Evolutionary conservation across 2,888 invertebrate genomes (phyloP).

Genomic region (Celastrina argiolus): DNA sequence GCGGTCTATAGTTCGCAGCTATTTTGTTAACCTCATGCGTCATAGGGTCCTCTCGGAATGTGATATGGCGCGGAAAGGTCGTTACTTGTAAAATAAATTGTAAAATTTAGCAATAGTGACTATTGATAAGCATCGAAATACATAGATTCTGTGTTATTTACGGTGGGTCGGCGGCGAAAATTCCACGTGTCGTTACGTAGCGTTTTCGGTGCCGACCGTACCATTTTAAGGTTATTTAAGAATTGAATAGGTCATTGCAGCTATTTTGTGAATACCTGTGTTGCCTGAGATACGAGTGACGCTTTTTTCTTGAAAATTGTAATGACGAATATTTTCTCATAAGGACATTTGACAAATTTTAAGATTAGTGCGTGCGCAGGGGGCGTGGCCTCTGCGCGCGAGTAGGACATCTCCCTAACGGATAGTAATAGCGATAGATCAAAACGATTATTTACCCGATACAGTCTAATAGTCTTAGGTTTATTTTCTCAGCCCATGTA

Average conservation of each 20-base stretch:
- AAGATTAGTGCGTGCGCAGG: conserved; percentile 22
- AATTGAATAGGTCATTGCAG: conserved; percentile 22
- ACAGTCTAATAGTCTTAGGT: conserved; percentile 42
- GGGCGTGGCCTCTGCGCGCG: conserved; percentile 31
- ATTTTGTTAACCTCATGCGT: conserved; percentile 15
- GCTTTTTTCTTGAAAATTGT: conserved; percentile 18
- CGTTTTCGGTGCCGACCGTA: conserved; percentile 7
- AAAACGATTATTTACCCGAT: conserved; percentile 29
- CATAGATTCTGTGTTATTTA: conserved; percentile 24
- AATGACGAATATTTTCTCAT: conserved; percentile 22
- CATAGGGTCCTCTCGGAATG: background rate
- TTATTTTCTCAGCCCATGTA: conserved; percentile 58
- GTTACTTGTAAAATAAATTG: conserved; percentile 24
- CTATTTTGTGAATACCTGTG: conserved; percentile 24
- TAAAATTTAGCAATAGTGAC: conserved; percentile 31
- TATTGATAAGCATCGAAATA: conserved; percentile 31
- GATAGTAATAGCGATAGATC: conserved; percentile 44
- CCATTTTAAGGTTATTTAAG: conserved; percentile 20
- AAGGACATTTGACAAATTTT: conserved; percentile 25
- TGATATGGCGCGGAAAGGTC: background rate
- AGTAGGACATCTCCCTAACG: conserved; percentile 46
- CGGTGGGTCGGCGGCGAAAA: conserved; percentile 10
- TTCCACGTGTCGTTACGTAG: background rate
- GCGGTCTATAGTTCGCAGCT: conserved; percentile 19
- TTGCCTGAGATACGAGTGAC: conserved; percentile 22